Base-by-base conservation (phyloP, 1,140 invertebrate genomes). In the Chlorops oryzae region DNA sequence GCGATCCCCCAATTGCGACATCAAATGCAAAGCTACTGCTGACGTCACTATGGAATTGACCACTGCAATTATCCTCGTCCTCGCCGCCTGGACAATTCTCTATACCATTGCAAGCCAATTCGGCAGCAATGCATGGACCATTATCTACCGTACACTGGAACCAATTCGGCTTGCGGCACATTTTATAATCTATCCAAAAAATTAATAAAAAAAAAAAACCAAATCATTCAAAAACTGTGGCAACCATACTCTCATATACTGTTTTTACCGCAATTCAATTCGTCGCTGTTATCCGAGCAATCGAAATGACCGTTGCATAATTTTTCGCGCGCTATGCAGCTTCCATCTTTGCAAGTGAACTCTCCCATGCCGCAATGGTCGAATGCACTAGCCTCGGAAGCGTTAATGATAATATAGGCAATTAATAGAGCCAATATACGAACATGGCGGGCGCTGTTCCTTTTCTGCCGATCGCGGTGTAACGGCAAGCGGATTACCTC, bases 231-330 rank as follows among this genome's bases (percentile, higher is more conserved):
- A 9, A 28, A n/a, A 15, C 27, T 27, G 3, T 25, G 9, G 4
- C 5, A 21, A 25, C 3, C 7, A 25, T n/a, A 12, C 18, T 48
- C 21, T 47, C 23, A 34, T 3, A 24, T 21, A 9, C 23, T 5
- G 13, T 40, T 18, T 72, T 73, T 72, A 84, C 83, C 77, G 62
- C 85, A 87, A 45, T 79, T 61, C 37, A 70, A 48, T 73, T 88
- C 85, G 65, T 88, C 85, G 41, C 78, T 78, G 32, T 74, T 74
- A 61, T 87, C 86, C 0, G 58, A 55, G 65, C 86, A 88, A 65
- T 88, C 84, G 42, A 75, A 67, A 2, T 39, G 47, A 15, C 78
- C 77, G 61, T 88, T 84, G 65, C 85, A 88, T 47, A 73, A 68
- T 80, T 81, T 87, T 41, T 78, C 64, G 1, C 65, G 63, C 12